Percentiles rank a stretch among this genome's conserved stretches.
Conservation (phyloP, 2,888 invertebrate species). For the Tineola bisselliella region DNA sequence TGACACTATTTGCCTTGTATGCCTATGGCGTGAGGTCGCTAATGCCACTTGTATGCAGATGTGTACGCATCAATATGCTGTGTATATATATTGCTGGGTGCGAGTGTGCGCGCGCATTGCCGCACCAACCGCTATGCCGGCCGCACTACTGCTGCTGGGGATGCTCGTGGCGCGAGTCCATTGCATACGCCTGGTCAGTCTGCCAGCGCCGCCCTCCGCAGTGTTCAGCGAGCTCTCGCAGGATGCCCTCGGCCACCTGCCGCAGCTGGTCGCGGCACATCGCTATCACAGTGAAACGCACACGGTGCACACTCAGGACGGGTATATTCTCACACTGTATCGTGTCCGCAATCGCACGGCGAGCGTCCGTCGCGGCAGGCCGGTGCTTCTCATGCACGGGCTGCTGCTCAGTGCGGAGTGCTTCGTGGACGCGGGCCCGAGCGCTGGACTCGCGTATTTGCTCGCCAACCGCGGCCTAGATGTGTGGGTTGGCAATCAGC, state of each 20-base stretch:
- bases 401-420: slow-evolving; percentile 2
- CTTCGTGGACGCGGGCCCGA: slow-evolving; percentile 9
- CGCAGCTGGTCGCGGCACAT: neutral
- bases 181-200: neutral
- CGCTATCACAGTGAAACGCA: neutral
- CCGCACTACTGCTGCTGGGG: neutral
- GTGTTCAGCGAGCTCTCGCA: neutral
- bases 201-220: neutral
- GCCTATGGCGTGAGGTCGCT: neutral
- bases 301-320: slow-evolving; percentile 11
- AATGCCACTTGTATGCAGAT: no score
- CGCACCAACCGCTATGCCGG: neutral
- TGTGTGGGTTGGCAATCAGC: slow-evolving; percentile 5
- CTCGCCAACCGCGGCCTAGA: neutral
- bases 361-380: neutral
- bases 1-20: neutral
- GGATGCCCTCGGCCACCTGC: neutral
- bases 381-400: slow-evolving; percentile 11
- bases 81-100: neutral
- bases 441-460: neutral
- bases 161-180: neutral
- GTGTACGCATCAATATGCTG: no score
- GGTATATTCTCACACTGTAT: neutral
- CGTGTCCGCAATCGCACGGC: neutral
- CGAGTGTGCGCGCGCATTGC: neutral